These are phyloP conservation scores for Geopemphigus sp. DNA, from an alignment of 1,140 invertebrate genomes.

Conservation along the genomic window DNA sequence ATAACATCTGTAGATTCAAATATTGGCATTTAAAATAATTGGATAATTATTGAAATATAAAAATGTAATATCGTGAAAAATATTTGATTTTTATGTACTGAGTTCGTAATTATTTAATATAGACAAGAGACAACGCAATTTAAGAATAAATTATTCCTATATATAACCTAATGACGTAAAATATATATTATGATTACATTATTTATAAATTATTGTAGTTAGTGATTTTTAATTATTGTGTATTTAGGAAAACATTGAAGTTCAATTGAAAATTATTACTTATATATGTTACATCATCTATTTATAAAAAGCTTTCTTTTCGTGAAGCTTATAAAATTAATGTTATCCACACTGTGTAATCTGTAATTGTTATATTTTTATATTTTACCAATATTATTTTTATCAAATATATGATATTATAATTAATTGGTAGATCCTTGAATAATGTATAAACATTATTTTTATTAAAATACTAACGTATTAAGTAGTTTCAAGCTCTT, in stretches of 20 bases:
- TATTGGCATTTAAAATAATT: not conserved
- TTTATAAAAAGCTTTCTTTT: too few species aligned
- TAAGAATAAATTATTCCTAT: not conserved
- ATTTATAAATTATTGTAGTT: not conserved
- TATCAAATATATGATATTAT: too few species aligned
- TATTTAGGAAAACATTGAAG: not conserved
- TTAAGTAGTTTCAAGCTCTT: too few species aligned
- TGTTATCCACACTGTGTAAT: not conserved
- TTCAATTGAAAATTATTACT: not conserved
- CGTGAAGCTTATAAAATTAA: too few species aligned
- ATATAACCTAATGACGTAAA: not conserved
- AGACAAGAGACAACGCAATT: not conserved
- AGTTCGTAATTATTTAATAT: too few species aligned
- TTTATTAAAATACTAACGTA: too few species aligned
- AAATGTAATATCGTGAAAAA: not conserved
- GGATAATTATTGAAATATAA: not conserved
- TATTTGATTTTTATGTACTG: not conserved
- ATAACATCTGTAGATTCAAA: too few species aligned
- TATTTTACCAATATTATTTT: too few species aligned
- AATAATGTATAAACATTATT: too few species aligned
- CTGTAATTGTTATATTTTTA: not conserved
- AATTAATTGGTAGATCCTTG: too few species aligned
- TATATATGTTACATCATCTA: too few species aligned
- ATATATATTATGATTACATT: not conserved
- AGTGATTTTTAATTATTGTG: not conserved